Evolutionary conservation across 2,888 invertebrate species (phyloP).

Genomic region (Aelia acuminata): DNA sequence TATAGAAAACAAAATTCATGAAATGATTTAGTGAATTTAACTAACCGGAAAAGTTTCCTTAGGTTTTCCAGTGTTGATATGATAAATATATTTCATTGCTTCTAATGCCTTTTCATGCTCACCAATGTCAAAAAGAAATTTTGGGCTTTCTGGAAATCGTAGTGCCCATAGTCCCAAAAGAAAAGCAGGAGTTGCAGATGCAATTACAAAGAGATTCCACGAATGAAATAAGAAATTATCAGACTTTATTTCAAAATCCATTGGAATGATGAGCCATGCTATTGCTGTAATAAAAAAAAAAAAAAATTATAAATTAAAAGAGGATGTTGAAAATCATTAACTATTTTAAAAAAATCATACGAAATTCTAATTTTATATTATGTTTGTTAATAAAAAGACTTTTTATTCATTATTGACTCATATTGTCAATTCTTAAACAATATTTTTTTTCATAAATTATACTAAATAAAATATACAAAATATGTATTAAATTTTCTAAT

Average conservation of each 20-base stretch:
- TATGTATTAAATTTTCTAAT: no score
- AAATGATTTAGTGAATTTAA: constrained; percentile 62
- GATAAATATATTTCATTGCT: constrained; percentile 79
- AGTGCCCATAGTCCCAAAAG: constrained; percentile 79
- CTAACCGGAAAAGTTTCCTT: constrained; percentile 78
- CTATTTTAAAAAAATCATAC: no score
- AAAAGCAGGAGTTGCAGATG: constrained; percentile 81
- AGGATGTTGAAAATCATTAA: no score
- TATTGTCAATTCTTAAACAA: no score
- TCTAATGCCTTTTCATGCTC: constrained; percentile 82
- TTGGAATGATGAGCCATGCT: constrained; percentile 84
- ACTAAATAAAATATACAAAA: no score
- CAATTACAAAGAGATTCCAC: constrained; percentile 85
- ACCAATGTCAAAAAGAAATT: constrained; percentile 85
- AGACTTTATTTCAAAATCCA: constrained; percentile 75
- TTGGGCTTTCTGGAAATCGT: constrained; percentile 85
- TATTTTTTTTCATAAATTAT: no score
- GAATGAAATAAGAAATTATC: constrained; percentile 79
- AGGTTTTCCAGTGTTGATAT: constrained; percentile 78
- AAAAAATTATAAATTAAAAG: no score
- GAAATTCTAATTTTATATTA: no score
- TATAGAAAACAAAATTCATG: not conserved
- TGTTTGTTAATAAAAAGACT: no score
- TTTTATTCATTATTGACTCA: no score
- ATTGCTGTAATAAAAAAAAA: constrained; percentile 73